A percentile compares a stretch with the other conserved stretches of the same genome.
These are phyloP conservation scores for Pristionchus exspectatus DNA, from an alignment of 2,888 invertebrate genomes.

Conservation along the genomic window DNA sequence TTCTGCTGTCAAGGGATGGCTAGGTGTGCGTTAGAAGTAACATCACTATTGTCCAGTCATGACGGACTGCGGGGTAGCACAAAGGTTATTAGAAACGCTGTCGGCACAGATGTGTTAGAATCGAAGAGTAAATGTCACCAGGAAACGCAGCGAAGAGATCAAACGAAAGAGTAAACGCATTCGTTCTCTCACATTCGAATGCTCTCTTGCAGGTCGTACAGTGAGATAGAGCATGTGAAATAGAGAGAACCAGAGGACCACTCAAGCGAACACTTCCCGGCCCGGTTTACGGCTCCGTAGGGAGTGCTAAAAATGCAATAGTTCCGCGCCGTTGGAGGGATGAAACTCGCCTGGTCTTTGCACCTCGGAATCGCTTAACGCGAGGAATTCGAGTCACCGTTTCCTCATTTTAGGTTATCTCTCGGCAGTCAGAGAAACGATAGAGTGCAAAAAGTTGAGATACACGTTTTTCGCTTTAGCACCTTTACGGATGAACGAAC, in stretches of 20 bases:
- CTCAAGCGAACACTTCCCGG: background rate
- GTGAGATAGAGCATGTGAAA: background rate
- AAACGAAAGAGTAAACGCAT: background rate
- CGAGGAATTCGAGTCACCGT: too few relatives aligned
- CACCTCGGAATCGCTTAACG: background rate
- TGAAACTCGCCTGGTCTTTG: constrained; percentile 18
- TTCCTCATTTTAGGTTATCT: too few relatives aligned
- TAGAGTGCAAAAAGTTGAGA: too few relatives aligned
- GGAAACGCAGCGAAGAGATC: background rate
- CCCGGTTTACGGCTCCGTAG: background rate
- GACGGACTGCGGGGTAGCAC: background rate
- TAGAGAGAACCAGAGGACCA: background rate
- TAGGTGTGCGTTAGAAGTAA: too few relatives aligned
- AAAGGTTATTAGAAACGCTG: background rate
- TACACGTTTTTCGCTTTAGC: background rate
- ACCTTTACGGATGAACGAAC: constrained; percentile 17
- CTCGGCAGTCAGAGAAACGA: too few relatives aligned
- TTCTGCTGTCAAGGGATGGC: too few relatives aligned
- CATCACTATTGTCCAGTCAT: background rate
- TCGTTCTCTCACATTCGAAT: background rate
- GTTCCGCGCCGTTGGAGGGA: background rate
- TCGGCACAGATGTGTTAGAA: background rate
- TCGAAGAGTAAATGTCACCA: background rate
- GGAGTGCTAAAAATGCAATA: constrained; percentile 45
- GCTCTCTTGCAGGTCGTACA: too few relatives aligned